Conservation (phyloP, 2,113 vertebrate genomes). For the Sturnira hondurensis region DNA sequence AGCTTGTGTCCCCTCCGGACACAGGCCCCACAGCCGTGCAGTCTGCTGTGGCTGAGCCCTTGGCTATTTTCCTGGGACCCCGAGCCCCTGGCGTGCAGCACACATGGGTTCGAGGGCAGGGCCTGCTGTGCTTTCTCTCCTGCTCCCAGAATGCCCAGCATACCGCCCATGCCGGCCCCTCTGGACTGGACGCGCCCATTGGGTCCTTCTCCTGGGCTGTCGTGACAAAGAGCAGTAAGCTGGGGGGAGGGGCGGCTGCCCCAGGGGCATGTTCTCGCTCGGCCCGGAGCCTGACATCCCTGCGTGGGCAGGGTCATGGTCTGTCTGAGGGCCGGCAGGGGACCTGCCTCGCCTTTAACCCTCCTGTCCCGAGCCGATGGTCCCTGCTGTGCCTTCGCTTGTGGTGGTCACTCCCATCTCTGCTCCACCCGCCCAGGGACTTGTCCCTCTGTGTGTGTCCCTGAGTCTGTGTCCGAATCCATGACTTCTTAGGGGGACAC, state of each 20-base stretch:
- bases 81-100: neutral
- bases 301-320: accelerated
- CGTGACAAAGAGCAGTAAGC: neutral
- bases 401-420: accelerated
- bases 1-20: neutral
- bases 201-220: neutral
- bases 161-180: accelerated
- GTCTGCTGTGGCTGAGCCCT: neutral
- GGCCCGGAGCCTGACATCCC: neutral
- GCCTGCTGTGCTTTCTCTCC: neutral
- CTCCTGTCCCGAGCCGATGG: accelerated
- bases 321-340: too few species aligned
- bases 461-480: neutral
- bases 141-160: accelerated
- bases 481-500: neutral
- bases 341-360: accelerated
- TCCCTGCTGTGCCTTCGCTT: neutral
- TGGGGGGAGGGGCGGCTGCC: too few species aligned
- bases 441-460: neutral
- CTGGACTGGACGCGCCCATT: accelerated
- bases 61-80: neutral
- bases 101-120: accelerated
- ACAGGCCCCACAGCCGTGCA: too few species aligned
- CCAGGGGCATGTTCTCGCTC: accelerated
- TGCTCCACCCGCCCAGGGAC: too few species aligned